Evolutionary conservation across 1,140 invertebrate species (phyloP), one percentile per base, ranked within the genome.

Genomic region (Portunus trituberculatus): DNA sequence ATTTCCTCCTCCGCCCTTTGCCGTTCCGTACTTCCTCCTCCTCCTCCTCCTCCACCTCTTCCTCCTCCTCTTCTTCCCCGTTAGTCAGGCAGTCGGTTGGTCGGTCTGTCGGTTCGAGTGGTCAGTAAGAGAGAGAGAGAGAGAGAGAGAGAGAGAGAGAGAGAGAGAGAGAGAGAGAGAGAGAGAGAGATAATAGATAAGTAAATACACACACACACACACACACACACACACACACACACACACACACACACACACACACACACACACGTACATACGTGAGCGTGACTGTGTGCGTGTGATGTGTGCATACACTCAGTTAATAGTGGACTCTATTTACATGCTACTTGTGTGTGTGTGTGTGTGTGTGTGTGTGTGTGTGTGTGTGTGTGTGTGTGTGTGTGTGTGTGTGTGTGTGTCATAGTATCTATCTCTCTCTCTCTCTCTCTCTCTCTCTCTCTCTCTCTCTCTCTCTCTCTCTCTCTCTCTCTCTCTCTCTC

Each of bases 171-270:
- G 39, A 39, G 39, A 39, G 39, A 39, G 39, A 39, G 39, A 39
- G 39, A 39, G 39, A 39, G 39, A 39, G 39, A 59, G 25, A 29
- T 4, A 39, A 39, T 39, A 39, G 84, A 39, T 86, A 39, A 14
- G 12, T 59, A 59, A 28, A 12, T 12, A 32, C 86, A 87, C 86
- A 87, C 86, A 87, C 86, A 87, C 86, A 32, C 86, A 87, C 86
- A 87, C 86, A 32, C 86, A 87, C 86, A 87, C 86, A 87, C 86
- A 87, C 86, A 87, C 31, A 87, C 86, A 87, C 86, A 87, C 86
- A 87, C 86, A 87, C 31, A 87, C 86, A 87, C 86, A 87, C 86
- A 87, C 86, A 87, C 31, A 87, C 86, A 87, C 86, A 87, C 86
- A 87, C 86, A 87, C 86, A 87, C 31, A 87, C 86, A 87, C 86